Evolutionary conservation across 2,797 vertebrate genomes (phyloP).

Genomic region (Ctenopoma kingsleyae): DNA sequence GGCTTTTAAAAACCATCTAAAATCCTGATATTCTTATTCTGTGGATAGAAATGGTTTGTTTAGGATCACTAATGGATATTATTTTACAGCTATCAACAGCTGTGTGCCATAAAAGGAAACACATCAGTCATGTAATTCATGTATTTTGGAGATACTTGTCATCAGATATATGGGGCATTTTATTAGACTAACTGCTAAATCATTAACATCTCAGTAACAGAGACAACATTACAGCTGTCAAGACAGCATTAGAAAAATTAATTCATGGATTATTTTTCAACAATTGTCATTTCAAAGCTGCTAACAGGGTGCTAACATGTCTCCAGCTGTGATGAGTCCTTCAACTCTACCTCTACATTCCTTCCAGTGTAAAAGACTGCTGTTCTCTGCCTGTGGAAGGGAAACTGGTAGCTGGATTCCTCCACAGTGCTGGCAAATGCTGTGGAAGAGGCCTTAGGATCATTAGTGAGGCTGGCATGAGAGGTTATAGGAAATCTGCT

Average conservation of each 20-base stretch:
- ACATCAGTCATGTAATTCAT: slow-evolving; percentile 22
- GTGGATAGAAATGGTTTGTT: slow-evolving; percentile 1
- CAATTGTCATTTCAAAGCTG: slow-evolving; percentile 54
- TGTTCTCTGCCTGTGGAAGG: slow-evolving; percentile 61
- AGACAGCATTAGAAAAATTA: slow-evolving; percentile 46
- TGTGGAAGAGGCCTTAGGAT: slow-evolving; percentile 79
- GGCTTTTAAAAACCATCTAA: background rate
- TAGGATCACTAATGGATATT: slow-evolving; percentile 15
- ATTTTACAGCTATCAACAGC: slow-evolving; percentile 29
- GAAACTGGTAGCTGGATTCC: slow-evolving; percentile 73
- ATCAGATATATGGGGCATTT: slow-evolving; percentile 23
- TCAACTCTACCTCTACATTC: slow-evolving; percentile 76
- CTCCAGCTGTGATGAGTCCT: slow-evolving; percentile 72
- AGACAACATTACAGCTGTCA: slow-evolving; percentile 56
- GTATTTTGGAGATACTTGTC: slow-evolving; percentile 51
- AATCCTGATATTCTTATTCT: background rate
- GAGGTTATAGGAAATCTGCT: slow-evolving; percentile 76
- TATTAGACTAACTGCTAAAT: slow-evolving; percentile 55
- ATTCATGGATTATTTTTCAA: slow-evolving; percentile 63
- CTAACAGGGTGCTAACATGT: slow-evolving; percentile 71
- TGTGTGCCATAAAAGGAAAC: slow-evolving; percentile 21
- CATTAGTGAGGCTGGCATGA: slow-evolving; percentile 81
- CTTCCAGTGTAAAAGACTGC: slow-evolving; percentile 65
- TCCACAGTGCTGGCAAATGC: slow-evolving; percentile 70
- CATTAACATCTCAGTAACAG: slow-evolving; percentile 56